Percentiles rank a stretch among this genome's conserved stretches.
phyloP scores from a whole-genome alignment of 2,888 invertebrate genomes.

The Cheilosia vulpina region DNA sequence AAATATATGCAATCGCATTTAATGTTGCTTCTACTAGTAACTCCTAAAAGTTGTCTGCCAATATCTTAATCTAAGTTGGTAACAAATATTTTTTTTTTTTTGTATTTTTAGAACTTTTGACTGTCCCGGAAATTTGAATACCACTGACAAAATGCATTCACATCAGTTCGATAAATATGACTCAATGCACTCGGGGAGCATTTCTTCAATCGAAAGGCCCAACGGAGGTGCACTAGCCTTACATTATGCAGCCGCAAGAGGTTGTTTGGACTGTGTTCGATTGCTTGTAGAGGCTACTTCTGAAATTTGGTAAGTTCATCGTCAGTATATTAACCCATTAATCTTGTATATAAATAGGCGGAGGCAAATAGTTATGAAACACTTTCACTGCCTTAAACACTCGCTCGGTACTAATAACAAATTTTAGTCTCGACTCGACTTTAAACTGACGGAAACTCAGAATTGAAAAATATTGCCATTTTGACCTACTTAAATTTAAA shows the following conservation, averaged over 20 bases:
- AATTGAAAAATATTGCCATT: too few species aligned
- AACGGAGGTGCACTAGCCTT: constrained; percentile 90
- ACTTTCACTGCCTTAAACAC: too few species aligned
- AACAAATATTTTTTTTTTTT: not conserved
- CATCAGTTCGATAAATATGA: constrained; percentile 82
- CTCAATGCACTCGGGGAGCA: constrained; percentile 82
- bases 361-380: too few species aligned
- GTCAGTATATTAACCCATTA: too few species aligned
- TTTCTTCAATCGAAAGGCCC: constrained; percentile 83
- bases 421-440: too few species aligned
- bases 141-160: constrained; percentile 81
- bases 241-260: constrained; percentile 94
- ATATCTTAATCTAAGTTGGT: not conserved
- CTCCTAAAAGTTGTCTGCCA: not conserved
- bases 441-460: too few species aligned
- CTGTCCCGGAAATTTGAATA: constrained; percentile 79
- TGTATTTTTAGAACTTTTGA: constrained; percentile 81
- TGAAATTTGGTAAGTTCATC: constrained; percentile 88
- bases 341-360: too few species aligned
- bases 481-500: too few species aligned
- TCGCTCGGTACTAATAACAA: too few species aligned
- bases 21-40: too few species aligned
- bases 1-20: too few species aligned
- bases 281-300: constrained; percentile 91
- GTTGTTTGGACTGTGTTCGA: constrained; percentile 93